These are phyloP conservation scores for Sebastes umbrosus DNA, from an alignment of 2,797 vertebrate genomes.

Conservation along the genomic window DNA sequence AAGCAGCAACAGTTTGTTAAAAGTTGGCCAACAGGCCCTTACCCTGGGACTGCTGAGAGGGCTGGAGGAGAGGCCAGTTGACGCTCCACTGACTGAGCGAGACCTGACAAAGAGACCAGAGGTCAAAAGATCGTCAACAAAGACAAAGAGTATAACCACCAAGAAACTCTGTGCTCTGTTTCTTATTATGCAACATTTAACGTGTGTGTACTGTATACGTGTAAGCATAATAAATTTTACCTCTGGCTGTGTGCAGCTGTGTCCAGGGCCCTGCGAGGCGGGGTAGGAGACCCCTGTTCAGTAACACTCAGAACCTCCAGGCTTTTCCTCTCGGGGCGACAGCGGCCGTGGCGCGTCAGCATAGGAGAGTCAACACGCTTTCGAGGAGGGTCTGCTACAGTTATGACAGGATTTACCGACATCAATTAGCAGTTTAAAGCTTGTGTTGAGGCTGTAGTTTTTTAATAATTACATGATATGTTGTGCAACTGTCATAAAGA, in stretches of 20 bases:
- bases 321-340: constrained; percentile 91
- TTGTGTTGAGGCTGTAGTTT: not conserved
- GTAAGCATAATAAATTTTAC: constrained; percentile 42
- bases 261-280: constrained; percentile 89
- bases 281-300: constrained; percentile 91
- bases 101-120: constrained; percentile 78
- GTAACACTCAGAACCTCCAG: constrained; percentile 94
- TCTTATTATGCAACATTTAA: not conserved
- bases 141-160: not conserved
- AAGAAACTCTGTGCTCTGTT: not conserved
- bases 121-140: not conserved
- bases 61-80: constrained; percentile 92
- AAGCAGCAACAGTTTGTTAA: not conserved
- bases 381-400: constrained; percentile 87
- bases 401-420: not conserved
- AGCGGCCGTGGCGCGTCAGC: constrained; percentile 91
- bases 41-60: constrained; percentile 95
- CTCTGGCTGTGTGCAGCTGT: constrained; percentile 84
- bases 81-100: constrained; percentile 93
- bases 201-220: not conserved
- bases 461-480: not conserved
- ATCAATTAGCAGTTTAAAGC: not conserved
- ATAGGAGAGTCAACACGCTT: constrained; percentile 94
- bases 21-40: constrained; percentile 69
- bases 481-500: not conserved